Base-by-base conservation (phyloP, 2,113 vertebrate species). In the Bombycilla garrulus region DNA sequence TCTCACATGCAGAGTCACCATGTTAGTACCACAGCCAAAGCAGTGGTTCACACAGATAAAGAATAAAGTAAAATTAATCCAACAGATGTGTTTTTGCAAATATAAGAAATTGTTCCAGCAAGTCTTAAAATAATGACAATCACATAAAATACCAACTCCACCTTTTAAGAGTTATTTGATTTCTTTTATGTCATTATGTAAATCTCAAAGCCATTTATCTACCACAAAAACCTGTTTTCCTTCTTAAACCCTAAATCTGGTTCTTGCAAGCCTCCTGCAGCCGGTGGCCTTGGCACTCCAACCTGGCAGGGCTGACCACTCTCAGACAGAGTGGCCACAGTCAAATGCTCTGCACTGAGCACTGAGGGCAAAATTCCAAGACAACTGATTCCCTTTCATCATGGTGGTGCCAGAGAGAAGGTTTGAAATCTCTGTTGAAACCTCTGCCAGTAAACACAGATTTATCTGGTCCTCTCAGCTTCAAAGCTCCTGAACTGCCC, bases 1-100 rank as follows among this genome's bases (percentile, higher is more conserved):
- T 80, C 90, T 93, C 93, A 95, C 76, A 91, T 85, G 93, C 95
- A 94, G 85, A 93, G 86, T 88, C 62, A 72, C 66, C 47, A 51
- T 28, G 66, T 88, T 81, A 83, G 81, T 36, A 86, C 86, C 92
- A 90, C 64, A 78, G 88, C 67, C 85, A 86, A 86, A 88, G 54
- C 79, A 70, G 76, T 83, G 82, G 71, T 54, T 93, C 76, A 86
- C 17, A 93, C 62, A 93, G 65, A 89, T 79, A 78, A 90, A 69
- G 85, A 81, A 72, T 72, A 57, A 93, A 90, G 47, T 58, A 88
- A 90, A 95, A 92, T 77, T 51, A 93, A 93, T 72, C 66, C 79
- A 90, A 81, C 36, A 57, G 74, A 80, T 56, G 35, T 36, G 28
- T 44, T 92, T 92, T 65, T 82, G 69, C 64, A 82, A 80, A 88